Evolutionary conservation across 1,140 invertebrate genomes (phyloP).

Genomic region (Papilio xuthus): DNA sequence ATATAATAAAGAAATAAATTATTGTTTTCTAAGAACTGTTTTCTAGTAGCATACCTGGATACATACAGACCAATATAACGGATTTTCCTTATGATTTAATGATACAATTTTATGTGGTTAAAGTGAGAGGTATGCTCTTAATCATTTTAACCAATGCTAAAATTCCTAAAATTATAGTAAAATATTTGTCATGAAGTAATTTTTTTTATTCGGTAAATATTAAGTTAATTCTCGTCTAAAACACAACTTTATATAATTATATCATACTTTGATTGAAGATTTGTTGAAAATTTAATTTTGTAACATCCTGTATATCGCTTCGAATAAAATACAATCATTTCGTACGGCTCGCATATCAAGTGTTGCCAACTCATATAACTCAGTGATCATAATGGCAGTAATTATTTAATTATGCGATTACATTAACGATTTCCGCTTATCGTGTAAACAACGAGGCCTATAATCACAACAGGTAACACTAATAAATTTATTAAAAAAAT

Average conservation of each 20-base stretch:
- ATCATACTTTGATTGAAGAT: background rate
- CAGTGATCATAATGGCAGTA: constrained; percentile 13
- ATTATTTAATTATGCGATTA: constrained; percentile 31
- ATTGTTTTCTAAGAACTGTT: background rate
- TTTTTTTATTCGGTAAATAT: background rate
- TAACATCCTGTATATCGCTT: background rate
- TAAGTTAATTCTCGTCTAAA: background rate
- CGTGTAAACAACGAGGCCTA: constrained; percentile 6
- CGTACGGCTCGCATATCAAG: background rate
- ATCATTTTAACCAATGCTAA: background rate
- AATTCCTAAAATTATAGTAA: background rate
- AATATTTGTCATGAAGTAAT: background rate
- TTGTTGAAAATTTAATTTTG: background rate
- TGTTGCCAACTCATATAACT: constrained; percentile 18
- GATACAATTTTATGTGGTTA: background rate
- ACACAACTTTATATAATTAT: background rate
- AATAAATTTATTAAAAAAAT: background rate
- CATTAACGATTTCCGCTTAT: constrained; percentile 8
- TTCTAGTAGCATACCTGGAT: background rate
- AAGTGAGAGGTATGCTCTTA: background rate
- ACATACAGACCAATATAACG: background rate
- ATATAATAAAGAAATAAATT: background rate
- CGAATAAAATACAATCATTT: constrained; percentile 2
- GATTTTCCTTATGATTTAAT: background rate
- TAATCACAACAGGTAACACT: background rate